Conservation (phyloP, 2,888 invertebrate species). For the Mythimna lalbum region DNA sequence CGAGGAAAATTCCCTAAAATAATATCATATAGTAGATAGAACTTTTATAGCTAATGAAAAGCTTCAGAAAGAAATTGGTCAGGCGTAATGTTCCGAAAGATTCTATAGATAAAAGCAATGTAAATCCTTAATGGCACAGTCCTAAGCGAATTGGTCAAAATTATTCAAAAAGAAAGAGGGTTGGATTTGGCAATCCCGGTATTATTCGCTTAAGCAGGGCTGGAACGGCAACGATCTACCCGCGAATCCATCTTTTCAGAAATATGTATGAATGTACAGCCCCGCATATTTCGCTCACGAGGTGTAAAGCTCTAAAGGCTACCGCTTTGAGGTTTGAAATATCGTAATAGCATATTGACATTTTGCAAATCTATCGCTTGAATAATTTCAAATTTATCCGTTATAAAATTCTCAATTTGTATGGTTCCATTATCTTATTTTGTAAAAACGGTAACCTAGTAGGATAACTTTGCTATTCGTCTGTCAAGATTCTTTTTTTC, state of each 20-base stretch:
- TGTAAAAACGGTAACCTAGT: too few relatives aligned
- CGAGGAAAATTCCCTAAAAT: conserved; percentile 17
- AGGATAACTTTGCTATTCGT: too few relatives aligned
- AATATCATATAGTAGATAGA: conserved; percentile 6
- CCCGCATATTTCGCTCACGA: conserved; percentile 44
- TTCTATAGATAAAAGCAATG: conserved; percentile 57
- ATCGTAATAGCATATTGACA: conserved; percentile 47
- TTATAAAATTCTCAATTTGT: background rate
- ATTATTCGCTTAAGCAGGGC: conserved; percentile 59
- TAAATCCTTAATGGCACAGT: conserved; percentile 56
- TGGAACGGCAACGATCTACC: conserved; percentile 42
- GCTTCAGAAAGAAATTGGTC: conserved; percentile 30
- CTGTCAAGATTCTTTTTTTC: too few relatives aligned
- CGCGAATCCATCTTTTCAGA: conserved; percentile 58
- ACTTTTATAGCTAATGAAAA: conserved; percentile 37
- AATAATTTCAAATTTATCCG: conserved; percentile 2
- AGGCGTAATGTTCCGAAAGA: conserved; percentile 32
- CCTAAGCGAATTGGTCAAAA: conserved; percentile 60
- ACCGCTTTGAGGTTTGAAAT: conserved; percentile 48
- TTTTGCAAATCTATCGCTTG: conserved; percentile 36
- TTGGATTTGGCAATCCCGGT: conserved; percentile 56
- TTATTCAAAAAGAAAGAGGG: conserved; percentile 60
- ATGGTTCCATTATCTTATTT: too few relatives aligned
- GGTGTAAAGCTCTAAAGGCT: conserved; percentile 54
- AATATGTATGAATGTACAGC: conserved; percentile 53